These are phyloP conservation scores for Diadema setosum DNA, from an alignment of 35 echinoderm and acorn worm species.

Conservation along the genomic window DNA sequence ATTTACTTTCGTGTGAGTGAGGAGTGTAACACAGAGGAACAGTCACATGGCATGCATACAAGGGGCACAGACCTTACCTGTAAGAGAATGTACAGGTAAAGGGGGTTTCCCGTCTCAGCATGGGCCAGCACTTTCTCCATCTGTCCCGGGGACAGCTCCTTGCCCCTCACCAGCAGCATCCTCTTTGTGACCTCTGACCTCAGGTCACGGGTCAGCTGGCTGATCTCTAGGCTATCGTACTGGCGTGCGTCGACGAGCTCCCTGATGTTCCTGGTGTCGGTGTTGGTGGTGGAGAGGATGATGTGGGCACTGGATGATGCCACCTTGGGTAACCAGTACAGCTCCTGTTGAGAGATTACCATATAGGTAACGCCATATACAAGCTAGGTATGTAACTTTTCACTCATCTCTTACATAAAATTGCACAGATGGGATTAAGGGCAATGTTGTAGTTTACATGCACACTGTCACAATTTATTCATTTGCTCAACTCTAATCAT, in stretches of 20 bases:
- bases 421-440: too few relatives aligned
- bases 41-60: too few relatives aligned
- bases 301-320: background rate
- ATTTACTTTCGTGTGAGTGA: too few relatives aligned
- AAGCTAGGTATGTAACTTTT: too few relatives aligned
- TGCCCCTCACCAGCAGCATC: constrained; percentile 65
- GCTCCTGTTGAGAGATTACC: background rate
- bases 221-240: constrained; percentile 10
- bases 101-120: constrained; percentile 47
- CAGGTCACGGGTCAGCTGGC: background rate
- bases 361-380: too few relatives aligned
- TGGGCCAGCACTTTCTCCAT: constrained; percentile 41
- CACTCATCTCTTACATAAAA: too few relatives aligned
- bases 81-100: constrained; percentile 59
- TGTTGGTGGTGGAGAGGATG: constrained; percentile 10
- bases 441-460: too few relatives aligned
- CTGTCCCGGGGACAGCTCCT: constrained; percentile 47
- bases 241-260: constrained; percentile 28
- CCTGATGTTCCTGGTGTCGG: constrained; percentile 27
- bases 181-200: constrained; percentile 33
- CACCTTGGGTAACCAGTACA: constrained; percentile 59
- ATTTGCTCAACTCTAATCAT: too few relatives aligned
- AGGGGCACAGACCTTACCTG: constrained; percentile 54
- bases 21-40: too few relatives aligned
- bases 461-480: too few relatives aligned